Evolutionary conservation across 1,140 invertebrate genomes (phyloP), one percentile per base, ranked within the genome.

Genomic region (Bombus impatiens): DNA sequence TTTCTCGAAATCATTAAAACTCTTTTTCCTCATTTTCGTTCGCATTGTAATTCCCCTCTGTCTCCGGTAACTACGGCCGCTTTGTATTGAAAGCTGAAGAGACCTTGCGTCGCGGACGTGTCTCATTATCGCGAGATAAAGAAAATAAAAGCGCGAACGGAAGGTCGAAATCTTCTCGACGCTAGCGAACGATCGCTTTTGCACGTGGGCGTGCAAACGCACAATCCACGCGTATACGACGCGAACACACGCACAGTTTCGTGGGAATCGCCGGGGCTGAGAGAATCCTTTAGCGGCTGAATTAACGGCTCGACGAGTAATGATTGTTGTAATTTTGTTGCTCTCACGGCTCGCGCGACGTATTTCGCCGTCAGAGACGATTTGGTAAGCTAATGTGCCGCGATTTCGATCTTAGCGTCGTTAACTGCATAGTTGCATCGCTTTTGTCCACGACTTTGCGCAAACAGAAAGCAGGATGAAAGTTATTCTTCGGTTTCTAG

Each of bases 291-390:
- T 89, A 87, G 88, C 87, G 42, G 65, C 53, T 76, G 82, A 90
- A 90, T 89, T 89, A 90, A 87, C 88, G 78, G 57, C 74, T 75
- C 67, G 84, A 76, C 88, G 84, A 76, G 86, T 82, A 85, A 90
- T 82, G 78, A 87, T 89, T 75, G 82, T 87, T 32, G 89, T 89
- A 89, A 90, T 89, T 90, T 90, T 59, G 89, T 89, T 82, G 89
- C 85, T 90, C 89, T 87, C 89, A 90, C 89, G 86, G 81, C 70
- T 72, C 53, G 74, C 67, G 67, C n/a, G n/a, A 78, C 78, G 85
- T 67, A 75, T 84, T 82, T 70, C 86, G 25, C 57, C 75, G 65
- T 28, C 79, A 59, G 42, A 74, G 75, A 81, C 89, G 75, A 62
- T 90, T 88, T 86, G 88, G 82, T 86, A 86, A 86, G 88, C 78